These are phyloP conservation scores for Chaetops frenatus DNA, from an alignment of 2,113 vertebrate genomes.

Conservation along the genomic window DNA sequence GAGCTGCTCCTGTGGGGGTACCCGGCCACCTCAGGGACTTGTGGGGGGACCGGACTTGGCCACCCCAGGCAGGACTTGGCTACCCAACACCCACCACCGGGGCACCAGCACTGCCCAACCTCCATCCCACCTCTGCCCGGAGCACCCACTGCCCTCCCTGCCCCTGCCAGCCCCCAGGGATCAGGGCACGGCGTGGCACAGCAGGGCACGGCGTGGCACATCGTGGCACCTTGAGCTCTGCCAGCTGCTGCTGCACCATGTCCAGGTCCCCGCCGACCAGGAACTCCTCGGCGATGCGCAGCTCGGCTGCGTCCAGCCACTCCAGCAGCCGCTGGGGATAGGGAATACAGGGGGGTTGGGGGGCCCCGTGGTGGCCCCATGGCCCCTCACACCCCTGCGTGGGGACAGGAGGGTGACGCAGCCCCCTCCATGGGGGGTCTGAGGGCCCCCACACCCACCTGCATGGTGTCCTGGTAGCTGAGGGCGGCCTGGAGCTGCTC, in stretches of 20 bases:
- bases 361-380: accelerated
- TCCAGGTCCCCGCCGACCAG: conserved; percentile 75
- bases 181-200: accelerated
- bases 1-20: not conserved
- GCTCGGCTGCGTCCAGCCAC: conserved; percentile 80
- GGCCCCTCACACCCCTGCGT: accelerated
- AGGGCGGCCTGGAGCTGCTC: conserved; percentile 76
- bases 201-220: accelerated
- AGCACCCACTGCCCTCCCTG: not conserved
- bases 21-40: accelerated
- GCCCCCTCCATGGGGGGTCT: accelerated
- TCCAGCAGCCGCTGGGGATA: conserved; percentile 73
- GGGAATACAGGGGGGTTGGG: too few relatives aligned
- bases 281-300: conserved; percentile 76
- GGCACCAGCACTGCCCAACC: accelerated
- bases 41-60: not conserved
- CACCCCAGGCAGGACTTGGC: not conserved
- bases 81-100: accelerated
- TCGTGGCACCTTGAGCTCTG: conserved; percentile 73
- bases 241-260: conserved; percentile 80
- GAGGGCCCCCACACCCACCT: conserved; percentile 52
- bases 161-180: not conserved
- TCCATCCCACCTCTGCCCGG: not conserved
- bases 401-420: accelerated
- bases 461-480: conserved; percentile 78